phyloP scores from a whole-genome alignment of 2,113 vertebrate species.

The Tapirus terrestris region DNA sequence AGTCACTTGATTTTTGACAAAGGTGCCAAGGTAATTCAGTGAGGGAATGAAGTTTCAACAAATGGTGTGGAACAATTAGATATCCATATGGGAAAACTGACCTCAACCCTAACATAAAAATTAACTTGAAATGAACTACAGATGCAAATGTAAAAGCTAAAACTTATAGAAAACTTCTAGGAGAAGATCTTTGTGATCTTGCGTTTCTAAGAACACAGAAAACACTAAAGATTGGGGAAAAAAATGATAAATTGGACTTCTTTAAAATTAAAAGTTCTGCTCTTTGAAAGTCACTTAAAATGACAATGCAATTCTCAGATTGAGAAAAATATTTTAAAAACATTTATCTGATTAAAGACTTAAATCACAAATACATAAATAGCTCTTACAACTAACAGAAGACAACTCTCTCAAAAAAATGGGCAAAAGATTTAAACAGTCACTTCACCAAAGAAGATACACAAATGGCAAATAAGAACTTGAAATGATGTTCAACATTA shows the following conservation, averaged over 20 bases:
- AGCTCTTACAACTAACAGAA: not conserved
- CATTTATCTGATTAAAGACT: constrained; percentile 7
- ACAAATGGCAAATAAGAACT: constrained; percentile 3
- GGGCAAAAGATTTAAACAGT: not conserved
- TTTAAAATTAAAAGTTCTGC: not conserved
- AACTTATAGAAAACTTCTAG: not conserved
- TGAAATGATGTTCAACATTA: not conserved
- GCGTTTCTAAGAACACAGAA: not conserved
- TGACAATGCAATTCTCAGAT: not conserved
- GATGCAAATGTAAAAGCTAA: constrained; percentile 19
- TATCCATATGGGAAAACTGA: not conserved
- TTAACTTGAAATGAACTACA: not conserved
- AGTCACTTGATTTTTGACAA: not conserved
- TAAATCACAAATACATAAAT: not conserved
- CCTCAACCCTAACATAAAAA: not conserved
- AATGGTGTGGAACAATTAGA: not conserved
- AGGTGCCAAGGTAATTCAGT: not conserved
- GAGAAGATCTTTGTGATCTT: not conserved
- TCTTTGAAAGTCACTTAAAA: constrained; percentile 36
- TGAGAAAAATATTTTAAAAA: constrained; percentile 1
- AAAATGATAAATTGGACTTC: not conserved
- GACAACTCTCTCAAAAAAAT: not conserved
- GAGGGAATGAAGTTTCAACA: not conserved
- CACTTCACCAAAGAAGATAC: not conserved
- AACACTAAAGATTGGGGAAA: not conserved